Percentiles rank a stretch among this genome's conserved stretches.
These are phyloP conservation scores for Coenobita brevimanus DNA, from an alignment of 1,140 invertebrate species.

Conservation along the genomic window DNA sequence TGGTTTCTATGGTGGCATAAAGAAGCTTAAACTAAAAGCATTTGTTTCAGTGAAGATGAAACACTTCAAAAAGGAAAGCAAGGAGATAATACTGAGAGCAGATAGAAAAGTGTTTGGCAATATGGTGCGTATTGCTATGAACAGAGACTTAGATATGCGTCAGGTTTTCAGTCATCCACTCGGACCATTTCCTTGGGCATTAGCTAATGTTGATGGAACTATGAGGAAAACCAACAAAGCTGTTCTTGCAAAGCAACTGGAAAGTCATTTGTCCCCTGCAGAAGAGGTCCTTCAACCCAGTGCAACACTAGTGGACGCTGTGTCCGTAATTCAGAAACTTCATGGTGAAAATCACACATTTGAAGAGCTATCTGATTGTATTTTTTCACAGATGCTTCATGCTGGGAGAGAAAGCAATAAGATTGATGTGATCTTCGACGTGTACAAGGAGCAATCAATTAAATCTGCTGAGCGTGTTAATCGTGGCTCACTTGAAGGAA, in stretches of 20 bases:
- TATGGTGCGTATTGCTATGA: constrained; percentile 21
- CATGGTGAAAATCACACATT: constrained; percentile 38
- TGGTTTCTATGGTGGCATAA: constrained; percentile 14
- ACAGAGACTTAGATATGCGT: constrained; percentile 23
- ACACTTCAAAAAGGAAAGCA: not conserved
- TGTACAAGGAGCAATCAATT: not conserved
- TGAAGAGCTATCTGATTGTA: not conserved
- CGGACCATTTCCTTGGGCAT: constrained; percentile 10
- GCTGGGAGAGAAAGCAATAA: not conserved
- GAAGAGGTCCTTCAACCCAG: not conserved
- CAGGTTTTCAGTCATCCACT: constrained; percentile 21
- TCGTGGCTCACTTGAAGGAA: not conserved
- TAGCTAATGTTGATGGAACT: constrained; percentile 33
- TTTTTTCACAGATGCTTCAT: not conserved
- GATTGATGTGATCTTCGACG: constrained; percentile 13
- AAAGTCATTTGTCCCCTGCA: not conserved
- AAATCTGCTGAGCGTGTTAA: constrained; percentile 7
- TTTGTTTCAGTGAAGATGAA: not conserved
- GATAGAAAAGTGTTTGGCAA: not conserved
- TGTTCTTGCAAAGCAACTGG: not conserved
- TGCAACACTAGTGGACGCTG: constrained; percentile 26
- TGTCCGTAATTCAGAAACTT: constrained; percentile 19
- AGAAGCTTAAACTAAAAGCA: constrained; percentile 27
- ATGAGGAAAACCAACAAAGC: constrained; percentile 31
- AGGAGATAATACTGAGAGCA: constrained; percentile 24